These are phyloP conservation scores for Huso huso DNA, from an alignment of 2,797 vertebrate genomes.

Conservation along the genomic window DNA sequence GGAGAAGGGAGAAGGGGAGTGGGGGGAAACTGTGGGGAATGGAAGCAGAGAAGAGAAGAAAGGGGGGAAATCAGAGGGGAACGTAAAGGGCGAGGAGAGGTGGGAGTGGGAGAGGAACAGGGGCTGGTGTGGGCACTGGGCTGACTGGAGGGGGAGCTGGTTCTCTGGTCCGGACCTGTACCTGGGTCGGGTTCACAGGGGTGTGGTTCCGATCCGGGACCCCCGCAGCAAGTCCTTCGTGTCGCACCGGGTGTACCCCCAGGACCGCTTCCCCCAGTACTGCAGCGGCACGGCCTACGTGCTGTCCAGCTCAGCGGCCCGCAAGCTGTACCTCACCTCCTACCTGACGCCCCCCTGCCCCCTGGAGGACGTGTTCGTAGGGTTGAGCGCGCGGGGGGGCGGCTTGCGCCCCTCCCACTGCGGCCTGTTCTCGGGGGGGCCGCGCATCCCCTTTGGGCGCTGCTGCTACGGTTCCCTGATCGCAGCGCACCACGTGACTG, in stretches of 20 bases:
- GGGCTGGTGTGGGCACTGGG: too few relatives aligned
- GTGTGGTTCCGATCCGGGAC: slow-evolving; percentile 55
- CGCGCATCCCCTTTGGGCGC: slow-evolving; percentile 54
- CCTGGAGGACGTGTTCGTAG: slow-evolving; percentile 77
- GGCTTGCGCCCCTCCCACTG: slow-evolving; percentile 70
- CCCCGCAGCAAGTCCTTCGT: slow-evolving; percentile 57
- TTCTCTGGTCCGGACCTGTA: slow-evolving; percentile 48
- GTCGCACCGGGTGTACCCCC: slow-evolving; percentile 50
- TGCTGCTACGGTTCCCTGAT: slow-evolving; percentile 80
- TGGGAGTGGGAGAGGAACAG: too few relatives aligned
- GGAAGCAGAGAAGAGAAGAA: not conserved
- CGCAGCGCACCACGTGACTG: slow-evolving; percentile 63
- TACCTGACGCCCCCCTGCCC: slow-evolving; percentile 48
- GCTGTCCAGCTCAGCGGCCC: slow-evolving; percentile 60
- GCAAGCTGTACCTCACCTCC: slow-evolving; percentile 53
- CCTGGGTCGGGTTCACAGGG: slow-evolving; percentile 70
- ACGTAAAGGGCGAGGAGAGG: too few relatives aligned
- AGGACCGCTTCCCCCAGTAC: slow-evolving; percentile 68
- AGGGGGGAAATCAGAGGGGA: too few relatives aligned
- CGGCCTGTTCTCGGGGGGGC: slow-evolving; percentile 67
- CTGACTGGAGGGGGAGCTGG: too few relatives aligned
- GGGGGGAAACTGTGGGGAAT: slow-evolving; percentile 34
- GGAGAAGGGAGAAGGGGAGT: too few relatives aligned
- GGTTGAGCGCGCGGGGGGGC: slow-evolving; percentile 59
- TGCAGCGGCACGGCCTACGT: slow-evolving; percentile 80